These are phyloP conservation scores for Camelus dromedarius DNA, from an alignment of 2,113 vertebrate genomes.

Conservation along the genomic window DNA sequence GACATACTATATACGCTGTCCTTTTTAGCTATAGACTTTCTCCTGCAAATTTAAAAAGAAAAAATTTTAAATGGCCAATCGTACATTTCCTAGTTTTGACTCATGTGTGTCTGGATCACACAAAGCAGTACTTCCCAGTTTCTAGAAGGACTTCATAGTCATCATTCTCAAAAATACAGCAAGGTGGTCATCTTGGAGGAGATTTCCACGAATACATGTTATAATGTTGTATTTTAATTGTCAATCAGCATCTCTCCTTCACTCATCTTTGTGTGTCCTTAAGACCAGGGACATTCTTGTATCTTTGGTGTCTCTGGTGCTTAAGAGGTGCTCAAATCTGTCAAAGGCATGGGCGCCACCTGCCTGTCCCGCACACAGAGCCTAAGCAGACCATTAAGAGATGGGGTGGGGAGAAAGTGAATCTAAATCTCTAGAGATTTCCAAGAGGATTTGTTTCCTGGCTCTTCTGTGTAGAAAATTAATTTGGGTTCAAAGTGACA, in stretches of 20 bases:
- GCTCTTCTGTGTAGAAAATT: not conserved
- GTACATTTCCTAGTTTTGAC: not conserved
- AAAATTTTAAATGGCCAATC: not conserved
- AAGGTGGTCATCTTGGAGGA: not conserved
- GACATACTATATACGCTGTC: not conserved
- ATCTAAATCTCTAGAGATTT: not conserved
- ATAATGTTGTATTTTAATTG: accelerated
- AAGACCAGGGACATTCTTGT: not conserved
- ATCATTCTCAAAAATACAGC: not conserved
- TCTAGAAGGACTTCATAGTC: not conserved
- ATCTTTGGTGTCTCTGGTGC: not conserved
- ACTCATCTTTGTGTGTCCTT: no score
- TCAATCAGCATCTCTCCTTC: not conserved
- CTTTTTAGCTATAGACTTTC: not conserved
- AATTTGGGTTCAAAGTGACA: not conserved
- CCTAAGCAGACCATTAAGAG: not conserved
- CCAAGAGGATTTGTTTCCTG: not conserved
- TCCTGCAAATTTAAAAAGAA: not conserved
- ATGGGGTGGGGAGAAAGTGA: not conserved
- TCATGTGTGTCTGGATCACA: not conserved
- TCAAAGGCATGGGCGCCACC: accelerated
- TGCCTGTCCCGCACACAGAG: not conserved
- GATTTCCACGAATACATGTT: accelerated
- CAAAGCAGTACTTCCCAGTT: not conserved
- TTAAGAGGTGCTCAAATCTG: not conserved